Percentiles rank a stretch among this genome's conserved stretches.
These are phyloP conservation scores for Oenanthe oenanthe DNA, from an alignment of 2,113 vertebrate genomes.

Conservation along the genomic window DNA sequence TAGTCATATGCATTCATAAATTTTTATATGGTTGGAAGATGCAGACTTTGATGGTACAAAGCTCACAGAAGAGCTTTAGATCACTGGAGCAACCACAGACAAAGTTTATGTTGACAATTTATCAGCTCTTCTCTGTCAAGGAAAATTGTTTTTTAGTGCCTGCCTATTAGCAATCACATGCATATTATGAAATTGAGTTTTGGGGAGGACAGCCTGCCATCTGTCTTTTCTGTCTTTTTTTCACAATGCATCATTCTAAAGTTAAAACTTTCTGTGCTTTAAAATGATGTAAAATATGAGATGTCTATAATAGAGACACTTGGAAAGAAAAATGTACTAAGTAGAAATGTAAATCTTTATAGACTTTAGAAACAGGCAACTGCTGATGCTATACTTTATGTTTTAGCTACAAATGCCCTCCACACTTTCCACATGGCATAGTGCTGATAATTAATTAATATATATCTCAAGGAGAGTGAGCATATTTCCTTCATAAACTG, in stretches of 20 bases:
- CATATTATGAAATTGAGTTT: constrained; percentile 79
- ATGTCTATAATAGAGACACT: constrained; percentile 56
- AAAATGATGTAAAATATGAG: constrained; percentile 67
- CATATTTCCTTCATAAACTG: constrained; percentile 44
- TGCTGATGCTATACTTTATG: constrained; percentile 35
- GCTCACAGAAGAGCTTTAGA: constrained; percentile 72
- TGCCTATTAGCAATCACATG: constrained; percentile 77
- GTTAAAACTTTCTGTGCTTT: constrained; percentile 70
- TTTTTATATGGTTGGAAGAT: constrained; percentile 71
- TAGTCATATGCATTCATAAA: constrained; percentile 74
- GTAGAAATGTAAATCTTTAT: constrained; percentile 58
- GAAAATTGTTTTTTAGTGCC: constrained; percentile 78
- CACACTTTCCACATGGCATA: not conserved
- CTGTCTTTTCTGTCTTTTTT: constrained; percentile 74
- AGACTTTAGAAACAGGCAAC: constrained; percentile 55
- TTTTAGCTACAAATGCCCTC: constrained; percentile 44
- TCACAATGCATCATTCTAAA: constrained; percentile 57
- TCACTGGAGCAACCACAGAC: constrained; percentile 63
- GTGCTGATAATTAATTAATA: constrained; percentile 55
- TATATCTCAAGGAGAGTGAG: constrained; percentile 15
- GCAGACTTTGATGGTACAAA: constrained; percentile 67
- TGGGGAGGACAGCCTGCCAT: constrained; percentile 73
- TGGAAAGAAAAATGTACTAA: constrained; percentile 67
- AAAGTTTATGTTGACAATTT: constrained; percentile 78
- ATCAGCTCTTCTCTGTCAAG: constrained; percentile 72